Evolutionary conservation across 2,113 vertebrate genomes (phyloP).

Genomic region (Trematocara variabile): DNA sequence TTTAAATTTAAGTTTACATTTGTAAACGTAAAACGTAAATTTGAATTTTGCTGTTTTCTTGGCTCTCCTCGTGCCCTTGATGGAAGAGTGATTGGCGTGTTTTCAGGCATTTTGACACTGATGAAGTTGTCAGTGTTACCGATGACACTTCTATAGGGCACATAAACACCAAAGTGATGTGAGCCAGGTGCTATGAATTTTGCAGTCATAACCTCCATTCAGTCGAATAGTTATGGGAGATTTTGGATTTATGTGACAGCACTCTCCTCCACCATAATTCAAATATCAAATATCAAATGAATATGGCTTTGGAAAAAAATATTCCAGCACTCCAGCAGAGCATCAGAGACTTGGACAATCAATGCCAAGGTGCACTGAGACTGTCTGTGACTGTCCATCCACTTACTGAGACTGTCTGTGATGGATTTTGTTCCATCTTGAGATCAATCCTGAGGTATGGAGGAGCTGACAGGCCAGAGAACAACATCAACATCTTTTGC

Average conservation of each 20-base stretch:
- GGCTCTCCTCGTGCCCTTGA: neutral
- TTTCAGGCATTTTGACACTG: neutral
- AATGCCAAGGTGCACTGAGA: neutral
- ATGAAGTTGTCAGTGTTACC: neutral
- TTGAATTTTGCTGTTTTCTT: neutral
- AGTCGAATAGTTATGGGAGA: neutral
- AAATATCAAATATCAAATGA: neutral
- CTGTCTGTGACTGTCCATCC: neutral
- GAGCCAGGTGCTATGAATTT: neutral
- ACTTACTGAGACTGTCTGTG: neutral
- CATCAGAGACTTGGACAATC: neutral
- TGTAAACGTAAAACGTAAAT: neutral
- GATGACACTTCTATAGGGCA: neutral
- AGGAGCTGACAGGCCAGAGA: neutral
- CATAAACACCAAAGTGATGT: neutral
- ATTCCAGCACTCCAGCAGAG: neutral
- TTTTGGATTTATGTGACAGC: neutral
- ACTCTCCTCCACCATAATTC: neutral
- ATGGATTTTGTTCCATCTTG: neutral
- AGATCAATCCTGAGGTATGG: neutral
- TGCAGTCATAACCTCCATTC: neutral
- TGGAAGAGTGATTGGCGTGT: neutral
- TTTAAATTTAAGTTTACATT: neutral
- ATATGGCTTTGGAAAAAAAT: neutral
- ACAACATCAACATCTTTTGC: neutral